These are phyloP conservation scores for Pachyuromys duprasi DNA, from an alignment of 2,797 vertebrate genomes.

Conservation along the genomic window DNA sequence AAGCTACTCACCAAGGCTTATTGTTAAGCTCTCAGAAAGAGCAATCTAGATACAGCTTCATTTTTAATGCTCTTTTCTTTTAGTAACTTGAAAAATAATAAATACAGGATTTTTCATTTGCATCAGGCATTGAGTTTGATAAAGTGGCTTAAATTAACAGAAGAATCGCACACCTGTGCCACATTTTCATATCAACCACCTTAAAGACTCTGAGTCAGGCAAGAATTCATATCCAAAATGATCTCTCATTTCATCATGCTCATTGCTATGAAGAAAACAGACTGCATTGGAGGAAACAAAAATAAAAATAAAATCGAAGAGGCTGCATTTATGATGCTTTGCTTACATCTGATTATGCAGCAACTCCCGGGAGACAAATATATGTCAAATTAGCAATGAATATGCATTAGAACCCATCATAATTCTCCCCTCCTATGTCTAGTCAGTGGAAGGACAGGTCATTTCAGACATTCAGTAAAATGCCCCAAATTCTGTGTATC, in stretches of 20 bases:
- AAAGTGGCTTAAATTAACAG: slow-evolving; percentile 77
- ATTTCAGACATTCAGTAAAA: slow-evolving; percentile 9
- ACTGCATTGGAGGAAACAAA: slow-evolving; percentile 54
- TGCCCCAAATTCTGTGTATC: not conserved
- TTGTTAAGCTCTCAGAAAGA: not conserved
- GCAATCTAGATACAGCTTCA: slow-evolving; percentile 32
- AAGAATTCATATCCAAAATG: slow-evolving; percentile 77
- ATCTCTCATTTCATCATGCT: slow-evolving; percentile 67
- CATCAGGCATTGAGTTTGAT: slow-evolving; percentile 75
- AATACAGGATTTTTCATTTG: slow-evolving; percentile 75
- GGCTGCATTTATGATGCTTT: slow-evolving; percentile 39
- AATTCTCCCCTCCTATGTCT: slow-evolving; percentile 25
- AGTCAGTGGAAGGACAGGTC: not conserved
- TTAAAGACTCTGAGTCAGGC: slow-evolving; percentile 70
- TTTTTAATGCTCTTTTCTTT: slow-evolving; percentile 65
- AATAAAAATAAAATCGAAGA: slow-evolving; percentile 63
- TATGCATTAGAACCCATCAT: slow-evolving; percentile 68
- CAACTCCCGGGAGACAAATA: slow-evolving; percentile 54
- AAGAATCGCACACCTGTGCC: slow-evolving; percentile 81
- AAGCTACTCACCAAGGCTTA: not conserved
- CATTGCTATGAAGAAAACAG: slow-evolving; percentile 65
- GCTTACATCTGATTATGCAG: slow-evolving; percentile 59
- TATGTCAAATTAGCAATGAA: slow-evolving; percentile 31
- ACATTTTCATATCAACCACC: slow-evolving; percentile 77
- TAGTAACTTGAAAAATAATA: slow-evolving; percentile 66